Percentiles rank a stretch among this genome's conserved stretches.
phyloP scores from a whole-genome alignment of 2,888 invertebrate genomes.

The Molanna angustata region DNA sequence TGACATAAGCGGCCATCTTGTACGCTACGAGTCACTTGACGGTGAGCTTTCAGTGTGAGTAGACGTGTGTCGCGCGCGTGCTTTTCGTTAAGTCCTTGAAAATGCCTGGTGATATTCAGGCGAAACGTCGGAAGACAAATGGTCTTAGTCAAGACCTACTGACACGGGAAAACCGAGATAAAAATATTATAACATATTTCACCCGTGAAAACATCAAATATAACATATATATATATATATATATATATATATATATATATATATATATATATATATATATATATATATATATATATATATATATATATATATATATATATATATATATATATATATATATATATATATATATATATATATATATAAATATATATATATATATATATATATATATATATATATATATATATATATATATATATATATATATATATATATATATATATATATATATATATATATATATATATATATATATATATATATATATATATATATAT shows the following conservation, averaged over 20 bases:
- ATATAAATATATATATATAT: neutral
- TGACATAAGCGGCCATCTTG: too few species aligned
- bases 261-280: neutral
- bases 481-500: neutral
- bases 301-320: neutral
- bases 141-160: neutral
- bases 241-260: neutral
- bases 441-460: neutral
- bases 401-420: neutral
- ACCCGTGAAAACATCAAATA: too few species aligned
- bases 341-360: neutral
- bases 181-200: too few species aligned
- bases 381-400: neutral
- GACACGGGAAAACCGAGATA: too few species aligned
- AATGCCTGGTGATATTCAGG: too few species aligned
- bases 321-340: neutral
- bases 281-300: neutral
- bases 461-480: neutral
- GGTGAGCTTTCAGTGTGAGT: too few species aligned
- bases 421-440: neutral
- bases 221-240: too few species aligned
- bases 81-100: too few species aligned
- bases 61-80: too few species aligned
- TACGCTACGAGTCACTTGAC: too few species aligned
- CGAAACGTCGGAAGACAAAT: neutral